Evolutionary conservation across 2,888 invertebrate species (phyloP).

Genomic region (Sepioteuthis lessoniana): DNA sequence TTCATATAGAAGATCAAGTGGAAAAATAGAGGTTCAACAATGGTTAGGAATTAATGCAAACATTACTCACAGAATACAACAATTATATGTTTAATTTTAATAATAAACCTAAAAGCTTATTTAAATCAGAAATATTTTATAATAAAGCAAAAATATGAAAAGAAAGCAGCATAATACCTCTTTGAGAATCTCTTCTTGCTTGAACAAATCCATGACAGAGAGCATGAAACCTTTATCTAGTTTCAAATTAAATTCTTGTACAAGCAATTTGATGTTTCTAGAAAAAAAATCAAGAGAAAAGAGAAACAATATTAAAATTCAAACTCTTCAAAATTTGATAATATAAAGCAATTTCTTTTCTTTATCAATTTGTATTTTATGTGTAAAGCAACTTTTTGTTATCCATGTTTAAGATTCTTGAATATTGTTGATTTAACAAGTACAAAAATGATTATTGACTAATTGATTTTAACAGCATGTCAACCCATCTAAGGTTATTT

Average conservation of each 20-base stretch:
- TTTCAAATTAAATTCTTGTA: conserved; percentile 83
- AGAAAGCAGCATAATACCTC: background rate
- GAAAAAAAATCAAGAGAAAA: conserved; percentile 53
- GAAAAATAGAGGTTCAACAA: too few species aligned
- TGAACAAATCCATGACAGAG: conserved; percentile 79
- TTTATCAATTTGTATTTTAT: background rate
- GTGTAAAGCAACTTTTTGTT: background rate
- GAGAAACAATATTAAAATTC: background rate
- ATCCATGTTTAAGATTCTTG: background rate
- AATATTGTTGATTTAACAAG: background rate
- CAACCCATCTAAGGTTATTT: too few species aligned
- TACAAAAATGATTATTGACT: too few species aligned
- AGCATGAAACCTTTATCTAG: conserved; percentile 82
- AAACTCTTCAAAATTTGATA: background rate
- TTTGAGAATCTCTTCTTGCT: background rate
- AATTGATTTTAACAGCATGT: too few species aligned
- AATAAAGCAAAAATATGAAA: background rate
- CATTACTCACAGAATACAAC: too few species aligned
- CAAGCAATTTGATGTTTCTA: conserved; percentile 79
- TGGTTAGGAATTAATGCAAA: too few species aligned
- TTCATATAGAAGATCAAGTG: too few species aligned
- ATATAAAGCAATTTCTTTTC: background rate
- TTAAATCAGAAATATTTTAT: background rate
- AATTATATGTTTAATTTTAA: too few species aligned
- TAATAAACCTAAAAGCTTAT: too few species aligned